Base-by-base conservation (phyloP, 2,888 invertebrate genomes). In the Bugulina stolonifera region DNA sequence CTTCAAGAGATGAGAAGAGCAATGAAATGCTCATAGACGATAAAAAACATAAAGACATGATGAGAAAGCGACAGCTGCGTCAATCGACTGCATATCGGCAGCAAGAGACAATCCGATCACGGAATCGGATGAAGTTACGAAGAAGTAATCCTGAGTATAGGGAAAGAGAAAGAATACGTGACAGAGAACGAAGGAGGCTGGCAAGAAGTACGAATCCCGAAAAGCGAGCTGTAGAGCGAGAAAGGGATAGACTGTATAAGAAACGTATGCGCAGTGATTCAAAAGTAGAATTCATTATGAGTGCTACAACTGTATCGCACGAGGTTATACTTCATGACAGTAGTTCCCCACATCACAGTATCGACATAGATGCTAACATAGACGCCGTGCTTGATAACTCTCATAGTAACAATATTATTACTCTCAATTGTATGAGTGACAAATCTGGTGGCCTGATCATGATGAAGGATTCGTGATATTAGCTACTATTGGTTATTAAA, bases 111-210 rank as follows among this genome's bases (percentile, higher is more conserved):
- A 52, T 29, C 25, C 2, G 29, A 14, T 35, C 70, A 5, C 52
- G 70, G 32, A 70, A 23, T 29, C 70, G 70, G 18, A 70, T 70
- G 70, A 43, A 70, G 29, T 3, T 43, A 25, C n/a, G 54, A n/a
- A n/a, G 70, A n/a, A 70, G 52, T 29, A 32, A 70, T 29, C 70
- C 70, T n/a, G 70, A n/a, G 2, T 70, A 52, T 25, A 70, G 70
- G 52, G 52, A 70, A 29, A 43, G 25, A 29, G 70, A 70, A 29
- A 22, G 70, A 5, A 23, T 43, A 29, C 35, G 70, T 14, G 70
- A 70, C 52, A 22, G 70, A 23, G 70, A 70, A 29, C 10, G 70
- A 32, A n/a, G 52, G 10, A 25, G 52, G 29, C 23, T 43, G 25
- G 70, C 70, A 5, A 3, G 70, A 2, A n/a, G 1, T n/a, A 54